Evolutionary conservation across 2,888 invertebrate genomes (phyloP), one percentile per base, ranked within the genome.

Genomic region (Epistrophe grossulariae): DNA sequence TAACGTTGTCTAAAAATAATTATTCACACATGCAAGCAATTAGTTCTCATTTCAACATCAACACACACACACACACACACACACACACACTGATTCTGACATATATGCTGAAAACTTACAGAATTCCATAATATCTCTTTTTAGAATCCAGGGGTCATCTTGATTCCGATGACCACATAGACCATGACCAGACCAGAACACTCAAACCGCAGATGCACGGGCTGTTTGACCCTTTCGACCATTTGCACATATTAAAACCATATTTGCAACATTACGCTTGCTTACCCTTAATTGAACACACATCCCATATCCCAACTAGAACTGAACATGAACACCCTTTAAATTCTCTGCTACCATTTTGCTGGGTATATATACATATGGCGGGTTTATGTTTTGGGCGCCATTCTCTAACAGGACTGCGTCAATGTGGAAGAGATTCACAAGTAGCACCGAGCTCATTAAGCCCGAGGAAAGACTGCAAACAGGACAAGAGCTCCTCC

Each of bases 231-330:
- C 83, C 71, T 72, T 71, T 79, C 71, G 79, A 74, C 78, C 87
- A 68, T 87, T 87, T 87, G 87, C 83, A 87, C 87, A 87, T 87
- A 87, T 87, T 87, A 87, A 87, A 87, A 87, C 83, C 83, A 87
- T 83, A 87, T 87, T 87, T 87, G 83, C 82, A 87, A 76, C 87
- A 83, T 87, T 79, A 79, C 87, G 82, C 87, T 87, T 87, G 79
- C 87, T 82, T 87, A 87, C 87, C 79, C 87, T 76, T 87, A 87
- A 87, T 82, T 87, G 87, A 87, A 48, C 82, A 79, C 64, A 59
- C 55, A 70, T 57, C 38, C 72, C 71, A 38, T 55, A 38, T 24
- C n/a, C n/a, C 28, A 28, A 31, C 13, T n/a, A n/a, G 48, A 28
- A 24, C 24, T 24, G 15, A 10, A 24, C 1, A 24, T 3, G 57